Conservation (phyloP, 2,888 invertebrate genomes). For the Latrodectus elegans region DNA sequence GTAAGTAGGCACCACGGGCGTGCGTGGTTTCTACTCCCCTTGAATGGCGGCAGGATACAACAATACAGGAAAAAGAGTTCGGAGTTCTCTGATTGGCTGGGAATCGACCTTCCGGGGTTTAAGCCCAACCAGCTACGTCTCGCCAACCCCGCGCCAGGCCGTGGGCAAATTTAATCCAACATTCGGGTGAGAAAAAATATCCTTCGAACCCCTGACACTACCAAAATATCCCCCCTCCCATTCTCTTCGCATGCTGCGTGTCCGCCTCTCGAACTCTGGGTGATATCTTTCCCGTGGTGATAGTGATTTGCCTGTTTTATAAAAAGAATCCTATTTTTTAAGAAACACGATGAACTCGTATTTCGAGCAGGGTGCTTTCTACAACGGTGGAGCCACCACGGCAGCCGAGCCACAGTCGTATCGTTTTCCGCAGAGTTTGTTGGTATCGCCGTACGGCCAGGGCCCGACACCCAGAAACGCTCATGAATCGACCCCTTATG, state of each 20-base stretch:
- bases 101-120: conserved; percentile 60
- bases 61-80: conserved; percentile 67
- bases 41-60: conserved; percentile 69
- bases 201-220: conserved; percentile 3
- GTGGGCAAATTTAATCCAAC: conserved; percentile 68
- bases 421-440: conserved; percentile 85
- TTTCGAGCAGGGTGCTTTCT: conserved; percentile 96
- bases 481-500: conserved; percentile 51
- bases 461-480: conserved; percentile 60
- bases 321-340: background rate
- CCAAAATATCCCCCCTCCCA: background rate
- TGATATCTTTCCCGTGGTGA: conserved; percentile 19
- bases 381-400: conserved; percentile 86
- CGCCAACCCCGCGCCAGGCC: conserved; percentile 40
- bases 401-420: conserved; percentile 82
- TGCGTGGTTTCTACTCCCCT: conserved; percentile 28
- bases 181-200: conserved; percentile 58
- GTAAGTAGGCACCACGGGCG: conserved; percentile 24
- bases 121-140: conserved; percentile 63
- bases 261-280: conserved; percentile 13
- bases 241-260: background rate
- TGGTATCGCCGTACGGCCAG: conserved; percentile 83
- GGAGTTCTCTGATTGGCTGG: conserved; percentile 60
- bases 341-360: conserved; percentile 88
- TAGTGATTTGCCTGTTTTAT: conserved; percentile 4